Base-by-base conservation (phyloP, 2,888 invertebrate species). In the Drosophila pseudotakahashii region DNA sequence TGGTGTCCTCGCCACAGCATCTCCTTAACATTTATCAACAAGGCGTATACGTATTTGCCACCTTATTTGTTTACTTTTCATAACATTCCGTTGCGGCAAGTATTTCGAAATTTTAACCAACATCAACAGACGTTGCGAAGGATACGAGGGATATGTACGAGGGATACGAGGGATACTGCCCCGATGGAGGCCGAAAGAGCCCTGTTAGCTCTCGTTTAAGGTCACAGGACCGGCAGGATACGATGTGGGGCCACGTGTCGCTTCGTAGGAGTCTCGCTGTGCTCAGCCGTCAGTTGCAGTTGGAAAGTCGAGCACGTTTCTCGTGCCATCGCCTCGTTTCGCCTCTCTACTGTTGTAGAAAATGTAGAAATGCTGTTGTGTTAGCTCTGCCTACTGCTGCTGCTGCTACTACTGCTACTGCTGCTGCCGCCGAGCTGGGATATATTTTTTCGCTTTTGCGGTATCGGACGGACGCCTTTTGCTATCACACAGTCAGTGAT, bases 221-320 rank as follows among this genome's bases (percentile, higher is more conserved):
- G 58, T 59, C 58, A 59, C 57, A 59, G 58, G 55, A 41, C 55
- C 58, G 39, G 39, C 57, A 32, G 54, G 58, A 26, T 26, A 26
- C 26, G 26, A 26, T 59, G 55, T 14, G 19, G 41, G 57, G 51
- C 51, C 59, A 54, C 57, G 57, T 57, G 57, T 23, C 57, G 59
- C 57, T 54, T 41, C 41, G 41, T 10, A 39, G 41, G 26, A 26
- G 26, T 26, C 26, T 26, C 19, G 19, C 19, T 19, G 19, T 3
- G 23, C 26, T 32, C 47, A n/a, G 36, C 7, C 34, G 10, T 59
- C 59, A 59, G 59, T 59, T 41, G 59, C 57, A 41, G 59, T 55
- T 59, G 59, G 59, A 59, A 59, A 59, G 59, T 59, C 59, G 59
- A 59, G 59, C 59, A 41, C 58, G 58, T 39, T 58, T 32, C 55